phyloP scores from a whole-genome alignment of 2,888 invertebrate genomes.

The Augiades crinisus region DNA sequence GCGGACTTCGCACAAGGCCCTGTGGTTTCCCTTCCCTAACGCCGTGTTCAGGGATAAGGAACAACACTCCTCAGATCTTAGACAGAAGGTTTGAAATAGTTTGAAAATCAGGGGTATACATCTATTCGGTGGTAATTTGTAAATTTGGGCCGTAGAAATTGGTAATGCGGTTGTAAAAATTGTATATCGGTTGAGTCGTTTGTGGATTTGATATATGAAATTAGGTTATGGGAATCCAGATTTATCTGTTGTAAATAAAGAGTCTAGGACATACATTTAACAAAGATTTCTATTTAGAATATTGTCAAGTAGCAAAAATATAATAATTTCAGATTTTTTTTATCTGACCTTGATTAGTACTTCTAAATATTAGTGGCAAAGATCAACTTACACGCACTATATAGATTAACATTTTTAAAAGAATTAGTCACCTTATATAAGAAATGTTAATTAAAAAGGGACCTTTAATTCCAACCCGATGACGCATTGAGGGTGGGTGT shows the following conservation, averaged over 20 bases:
- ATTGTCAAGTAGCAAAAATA: too few species aligned
- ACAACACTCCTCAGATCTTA: conserved; percentile 72
- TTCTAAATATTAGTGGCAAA: too few species aligned
- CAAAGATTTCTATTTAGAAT: too few species aligned
- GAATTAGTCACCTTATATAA: too few species aligned
- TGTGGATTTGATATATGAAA: background rate
- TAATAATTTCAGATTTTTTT: too few species aligned
- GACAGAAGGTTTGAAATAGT: conserved; percentile 68
- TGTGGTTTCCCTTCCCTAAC: conserved; percentile 83
- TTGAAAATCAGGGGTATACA: conserved; percentile 11
- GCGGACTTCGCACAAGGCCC: conserved; percentile 78
- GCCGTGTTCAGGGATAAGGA: conserved; percentile 79
- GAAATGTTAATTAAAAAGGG: conserved; percentile 6
- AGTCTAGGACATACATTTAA: too few species aligned
- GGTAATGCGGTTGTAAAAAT: conserved; percentile 14
- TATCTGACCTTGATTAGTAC: too few species aligned
- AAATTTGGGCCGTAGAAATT: conserved; percentile 20
- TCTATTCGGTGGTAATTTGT: conserved; percentile 14
- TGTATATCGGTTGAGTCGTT: conserved; percentile 9
- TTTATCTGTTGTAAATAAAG: background rate
- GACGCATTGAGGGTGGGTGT: conserved; percentile 39
- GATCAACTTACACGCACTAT: too few species aligned
- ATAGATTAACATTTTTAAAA: too few species aligned
- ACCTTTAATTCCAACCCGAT: conserved; percentile 36
- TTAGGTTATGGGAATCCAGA: background rate